Base-by-base conservation (phyloP, 2,888 invertebrate genomes). In the Hemistola chrysoprasaria region DNA sequence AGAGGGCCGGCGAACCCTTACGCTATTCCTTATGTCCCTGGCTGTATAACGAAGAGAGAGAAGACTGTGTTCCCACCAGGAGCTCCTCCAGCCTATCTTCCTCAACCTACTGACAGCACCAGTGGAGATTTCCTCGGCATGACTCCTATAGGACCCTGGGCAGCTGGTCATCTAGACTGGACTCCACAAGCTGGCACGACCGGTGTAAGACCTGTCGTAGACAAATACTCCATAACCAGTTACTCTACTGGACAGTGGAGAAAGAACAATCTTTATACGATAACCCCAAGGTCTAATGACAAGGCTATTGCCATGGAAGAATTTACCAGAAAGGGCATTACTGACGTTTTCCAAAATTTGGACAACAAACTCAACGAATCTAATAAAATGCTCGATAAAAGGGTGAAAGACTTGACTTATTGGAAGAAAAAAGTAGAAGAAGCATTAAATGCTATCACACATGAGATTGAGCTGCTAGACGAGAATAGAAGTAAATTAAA, bases 191-290 rank as follows among this genome's bases (percentile, higher is more conserved):
- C 92, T 0, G 95, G 94, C 0, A 85, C 92, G 22, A 94, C 94
- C 0, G 95, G 95, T 3, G 92, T 94, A 0, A 81, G 95, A 42
- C 95, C 95, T 0, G 92, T 95, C 0, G 94, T 93, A 1, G 94
- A 95, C 75, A 93, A 93, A 56, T 95, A 95, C 67, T 94, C 95
- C 0, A 92, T 95, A 28, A 93, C 95, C 0, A 88, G 92, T 50
- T 94, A 91, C 59, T 94, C 93, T 42, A 92, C 93, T 1, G 92
- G 92, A 2, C 93, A 95, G 69, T 95, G 95, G 95, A 89, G 94
- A 21, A 76, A 86, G 16, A 86, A 90, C 46, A 93, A 93, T 54
- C 70, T 82, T 37, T 86, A 90, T 27, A 80, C 87, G 0, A 70
- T 93, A 1, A 77, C 70, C 1, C 76, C 81, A 2, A 56, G 62